Evolutionary conservation across 1,140 invertebrate genomes (phyloP), one percentile per base, ranked within the genome.

Genomic region (Papilio helenus): DNA sequence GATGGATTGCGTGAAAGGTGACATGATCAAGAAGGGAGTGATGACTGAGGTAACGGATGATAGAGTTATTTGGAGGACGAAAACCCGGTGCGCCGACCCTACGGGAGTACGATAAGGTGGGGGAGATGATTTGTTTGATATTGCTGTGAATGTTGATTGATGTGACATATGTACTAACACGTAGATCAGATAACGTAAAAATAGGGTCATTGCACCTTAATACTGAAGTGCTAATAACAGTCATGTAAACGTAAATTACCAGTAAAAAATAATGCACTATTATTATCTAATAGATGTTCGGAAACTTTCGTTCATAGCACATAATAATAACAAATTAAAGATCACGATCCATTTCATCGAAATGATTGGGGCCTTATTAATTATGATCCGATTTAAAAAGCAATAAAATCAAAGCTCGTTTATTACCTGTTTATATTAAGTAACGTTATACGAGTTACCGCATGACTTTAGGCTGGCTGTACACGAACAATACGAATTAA

Each of bases 331-430:
- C 42, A 46, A 23, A 49, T 73, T 73, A 73, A 73, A 73, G 39
- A 44, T 42, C 72, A 46, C n/a, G 34, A 42, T 8, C 71, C 39
- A 72, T 42, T 73, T 42, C 20, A 46, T 42, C 42, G 34, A 39
- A 39, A 72, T 46, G 39, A 73, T 73, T 73, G 72, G n/a, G 42
- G 39, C 34, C 12, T 73, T 73, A 73, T 73, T 73, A 46, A 73
- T 46, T 44, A 73, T 44, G 72, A 10, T 73, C 34, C 42, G 72
- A 46, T 81, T 85, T 80, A 82, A 79, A 74, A 49, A 68, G 80
- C 79, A 85, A 85, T 85, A 82, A 86, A 86, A 86, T 83, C 82
- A 84, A 79, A 80, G 81, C 83, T 76, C 46, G 80, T 73, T 79
- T 79, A 51, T 72, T 80, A 76, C 81, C 78, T 85, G 39, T 78